A percentile compares a stretch with the other conserved stretches of the same genome.
These are phyloP conservation scores for Atherinosoma microstoma DNA, from an alignment of 2,797 vertebrate species.

Conservation along the genomic window DNA sequence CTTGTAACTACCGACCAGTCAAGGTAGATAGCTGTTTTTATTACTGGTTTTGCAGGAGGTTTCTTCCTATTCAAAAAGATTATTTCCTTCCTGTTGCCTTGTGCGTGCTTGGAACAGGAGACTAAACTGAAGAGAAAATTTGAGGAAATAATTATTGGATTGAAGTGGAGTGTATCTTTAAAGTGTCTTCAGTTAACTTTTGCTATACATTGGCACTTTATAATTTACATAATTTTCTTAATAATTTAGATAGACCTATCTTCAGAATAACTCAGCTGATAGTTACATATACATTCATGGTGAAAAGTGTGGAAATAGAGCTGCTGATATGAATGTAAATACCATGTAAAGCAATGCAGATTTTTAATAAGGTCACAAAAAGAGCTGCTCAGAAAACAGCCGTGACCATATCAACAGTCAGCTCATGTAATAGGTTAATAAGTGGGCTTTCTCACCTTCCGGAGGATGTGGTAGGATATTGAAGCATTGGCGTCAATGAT, in stretches of 20 bases:
- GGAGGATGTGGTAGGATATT: slow-evolving; percentile 82
- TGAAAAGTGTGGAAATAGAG: neutral
- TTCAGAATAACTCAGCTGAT: neutral
- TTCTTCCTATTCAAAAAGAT: too few relatives aligned
- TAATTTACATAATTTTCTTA: neutral
- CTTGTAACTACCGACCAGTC: too few relatives aligned
- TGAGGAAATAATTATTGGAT: neutral
- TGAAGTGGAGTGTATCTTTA: neutral
- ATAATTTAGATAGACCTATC: neutral
- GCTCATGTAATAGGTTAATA: neutral
- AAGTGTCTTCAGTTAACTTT: neutral
- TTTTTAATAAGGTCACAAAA: neutral
- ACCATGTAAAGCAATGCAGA: neutral
- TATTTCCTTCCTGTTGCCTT: too few relatives aligned
- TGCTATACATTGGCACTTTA: neutral
- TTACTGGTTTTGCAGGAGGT: too few relatives aligned
- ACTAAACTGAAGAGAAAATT: too few relatives aligned
- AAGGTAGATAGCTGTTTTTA: too few relatives aligned
- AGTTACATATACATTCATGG: neutral
- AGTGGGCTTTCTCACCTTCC: slow-evolving; percentile 60
- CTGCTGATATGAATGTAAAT: neutral
- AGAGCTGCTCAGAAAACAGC: neutral
- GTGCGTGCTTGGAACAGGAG: too few relatives aligned
- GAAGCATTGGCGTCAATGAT: slow-evolving; percentile 93
- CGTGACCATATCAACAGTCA: neutral